Base-by-base conservation (phyloP, 2,888 invertebrate genomes). In the Sinhomidia bicolor region DNA sequence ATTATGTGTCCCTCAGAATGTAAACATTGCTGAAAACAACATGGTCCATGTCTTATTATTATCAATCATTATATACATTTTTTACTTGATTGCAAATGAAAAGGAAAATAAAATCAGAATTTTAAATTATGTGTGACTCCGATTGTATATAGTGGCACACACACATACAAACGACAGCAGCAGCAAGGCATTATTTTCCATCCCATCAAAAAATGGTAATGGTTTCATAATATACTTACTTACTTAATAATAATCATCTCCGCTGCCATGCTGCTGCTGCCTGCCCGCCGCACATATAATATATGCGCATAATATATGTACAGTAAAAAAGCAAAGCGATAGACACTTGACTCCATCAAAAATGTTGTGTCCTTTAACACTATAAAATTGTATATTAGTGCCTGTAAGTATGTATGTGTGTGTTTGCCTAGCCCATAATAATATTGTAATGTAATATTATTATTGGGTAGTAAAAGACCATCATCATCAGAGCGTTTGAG, bases 11-110 rank as follows among this genome's bases (percentile, higher is more conserved):
- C 68, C 41, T 79, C 57, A 51, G 65, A 79, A 41, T 79, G 85
- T 79, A 79, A 85, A 85, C 85, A 85, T 78, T 20, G 62, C 76
- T 85, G 85, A 78, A 85, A 85, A 85, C 78, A 78, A n/a, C n/a
- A n/a, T 47, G 85, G 62, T 85, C 76, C 65, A 76, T 47, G 62
- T 44, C 47, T 54, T 68, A n/a, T n/a, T n/a, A n/a, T n/a, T n/a
- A n/a, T n/a, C n/a, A n/a, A n/a, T n/a, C n/a, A n/a, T n/a, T n/a
- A n/a, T n/a, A n/a, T n/a, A n/a, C n/a, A n/a, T n/a, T n/a, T n/a
- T n/a, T 81, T n/a, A 14, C 76, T 51, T 76, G 29, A 51, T 47
- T 29, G 29, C 76, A 76, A 41, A 81, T 26, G 44, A 62, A 81
- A 81, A n/a, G n/a, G n/a, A n/a, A n/a, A n/a, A n/a, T 81, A 36